phyloP scores from a whole-genome alignment of 2,797 vertebrate species.

The Enteromius afrohamiltoni region DNA sequence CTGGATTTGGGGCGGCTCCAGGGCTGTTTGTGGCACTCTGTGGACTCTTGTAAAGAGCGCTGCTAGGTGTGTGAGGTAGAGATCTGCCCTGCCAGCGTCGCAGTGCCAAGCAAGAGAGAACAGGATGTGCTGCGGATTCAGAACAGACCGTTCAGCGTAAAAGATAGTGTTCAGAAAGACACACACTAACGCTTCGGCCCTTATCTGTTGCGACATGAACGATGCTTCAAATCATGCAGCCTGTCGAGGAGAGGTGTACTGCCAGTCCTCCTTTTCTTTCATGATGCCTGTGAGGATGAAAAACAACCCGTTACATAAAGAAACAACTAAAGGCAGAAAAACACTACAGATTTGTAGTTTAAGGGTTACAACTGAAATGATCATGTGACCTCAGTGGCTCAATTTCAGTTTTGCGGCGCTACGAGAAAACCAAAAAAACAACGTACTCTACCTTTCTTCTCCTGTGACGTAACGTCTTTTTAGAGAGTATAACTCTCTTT shows the following conservation, averaged over 20 bases:
- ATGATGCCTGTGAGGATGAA: not conserved
- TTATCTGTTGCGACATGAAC: not conserved
- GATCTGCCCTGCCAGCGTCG: slow-evolving; percentile 24
- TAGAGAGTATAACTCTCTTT: no score
- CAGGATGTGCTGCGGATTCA: slow-evolving; percentile 32
- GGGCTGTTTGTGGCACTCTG: slow-evolving; percentile 44
- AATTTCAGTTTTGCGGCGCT: no score
- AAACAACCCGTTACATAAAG: not conserved
- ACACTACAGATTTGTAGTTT: not conserved
- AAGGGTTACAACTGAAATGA: no score
- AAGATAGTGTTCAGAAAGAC: not conserved
- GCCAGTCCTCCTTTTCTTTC: not conserved
- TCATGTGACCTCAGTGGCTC: no score
- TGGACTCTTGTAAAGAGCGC: slow-evolving; percentile 41
- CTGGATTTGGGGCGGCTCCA: slow-evolving; percentile 29
- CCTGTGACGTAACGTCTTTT: no score
- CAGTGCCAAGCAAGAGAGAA: slow-evolving; percentile 24
- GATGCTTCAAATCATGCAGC: not conserved
- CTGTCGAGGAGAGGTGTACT: not conserved
- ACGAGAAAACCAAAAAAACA: no score
- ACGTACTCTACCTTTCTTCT: no score
- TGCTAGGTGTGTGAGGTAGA: slow-evolving; percentile 41
- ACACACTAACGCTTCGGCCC: not conserved
- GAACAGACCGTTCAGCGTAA: slow-evolving; percentile 26
- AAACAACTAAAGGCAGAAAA: not conserved